phyloP scores from a whole-genome alignment of 2,888 invertebrate species.

The Lamellibrachia columna region DNA sequence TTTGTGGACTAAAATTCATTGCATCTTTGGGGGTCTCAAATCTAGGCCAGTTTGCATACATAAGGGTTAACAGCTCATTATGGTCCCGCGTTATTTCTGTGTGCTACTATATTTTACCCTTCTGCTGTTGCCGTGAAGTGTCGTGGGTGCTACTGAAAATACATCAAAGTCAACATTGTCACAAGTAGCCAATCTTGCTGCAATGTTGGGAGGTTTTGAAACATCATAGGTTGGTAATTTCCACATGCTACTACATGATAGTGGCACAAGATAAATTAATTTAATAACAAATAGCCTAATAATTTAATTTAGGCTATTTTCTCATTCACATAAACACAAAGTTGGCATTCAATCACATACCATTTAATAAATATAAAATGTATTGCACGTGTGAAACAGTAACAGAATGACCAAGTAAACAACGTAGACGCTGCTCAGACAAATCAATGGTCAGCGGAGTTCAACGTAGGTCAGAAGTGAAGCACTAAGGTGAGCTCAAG shows the following conservation, averaged over 20 bases:
- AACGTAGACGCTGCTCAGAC: neutral
- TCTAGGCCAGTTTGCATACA: no score
- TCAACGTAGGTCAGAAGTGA: neutral
- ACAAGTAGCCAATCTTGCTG: neutral
- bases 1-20: neutral
- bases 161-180: neutral
- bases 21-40: neutral
- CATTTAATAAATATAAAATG: constrained; percentile 7
- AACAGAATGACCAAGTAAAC: neutral
- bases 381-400: neutral
- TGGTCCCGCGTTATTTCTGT: no score
- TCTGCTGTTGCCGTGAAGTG: neutral
- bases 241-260: neutral
- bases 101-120: no score
- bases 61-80: no score
- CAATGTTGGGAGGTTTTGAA: neutral
- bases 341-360: neutral
- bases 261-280: neutral
- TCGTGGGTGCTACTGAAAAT: neutral
- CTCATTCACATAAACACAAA: neutral
- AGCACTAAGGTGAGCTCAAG: neutral
- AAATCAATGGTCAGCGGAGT: neutral
- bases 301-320: neutral
- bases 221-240: neutral
- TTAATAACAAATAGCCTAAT: neutral